Base-by-base conservation (phyloP, 2,797 vertebrate species). In the Gastrophryne carolinensis region DNA sequence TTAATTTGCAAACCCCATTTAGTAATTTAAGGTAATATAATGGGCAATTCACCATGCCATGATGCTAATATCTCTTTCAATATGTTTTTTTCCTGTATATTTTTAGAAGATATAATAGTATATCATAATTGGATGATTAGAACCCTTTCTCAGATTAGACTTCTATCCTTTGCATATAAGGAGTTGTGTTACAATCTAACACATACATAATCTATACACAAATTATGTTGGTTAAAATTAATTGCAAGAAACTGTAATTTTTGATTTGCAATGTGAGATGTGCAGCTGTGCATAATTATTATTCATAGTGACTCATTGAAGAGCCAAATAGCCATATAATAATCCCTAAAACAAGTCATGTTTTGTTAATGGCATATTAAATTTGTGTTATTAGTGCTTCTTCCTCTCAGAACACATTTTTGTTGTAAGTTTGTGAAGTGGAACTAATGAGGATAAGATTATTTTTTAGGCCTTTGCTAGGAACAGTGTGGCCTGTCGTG, bases 221-320 rank as follows among this genome's bases (percentile, higher is more conserved):
- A 57, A 53, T 65, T 73, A 56, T 65, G 72, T 57, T 17, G 50
- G 15, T 56, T 56, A 41, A 34, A 73, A 73, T 73, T 47, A 73
- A 65, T 73, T 65, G 72, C 61, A 57, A 37, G 21, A 3, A 21
- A 34, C 35, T 47, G 52, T 57, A 47, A 56, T 65, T 34, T 65
- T 65, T 6, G 29, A 15, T 58, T 56, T 65, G 60, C 29, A n/a
- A 4, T 73, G 39, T 30, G 61, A 39, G 27, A 34, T 44, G 37
- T 52, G 47, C 72, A 73, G 61, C 72, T 73, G 72, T 65, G 52
- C 26, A 65, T 47, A 65, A 65, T 73, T 47, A 47, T 50, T 66
- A 27, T 73, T 65, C 61, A 54, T 57, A 23, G 58, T 21, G 71
- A 73, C 53, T 44, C 61, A 66, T 67, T 49, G 47, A 10, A 35